A percentile compares a stretch with the other conserved stretches of the same genome.
Evolutionary conservation across 2,888 invertebrate genomes (phyloP).

Genomic region (Sepioteuthis lessoniana): DNA sequence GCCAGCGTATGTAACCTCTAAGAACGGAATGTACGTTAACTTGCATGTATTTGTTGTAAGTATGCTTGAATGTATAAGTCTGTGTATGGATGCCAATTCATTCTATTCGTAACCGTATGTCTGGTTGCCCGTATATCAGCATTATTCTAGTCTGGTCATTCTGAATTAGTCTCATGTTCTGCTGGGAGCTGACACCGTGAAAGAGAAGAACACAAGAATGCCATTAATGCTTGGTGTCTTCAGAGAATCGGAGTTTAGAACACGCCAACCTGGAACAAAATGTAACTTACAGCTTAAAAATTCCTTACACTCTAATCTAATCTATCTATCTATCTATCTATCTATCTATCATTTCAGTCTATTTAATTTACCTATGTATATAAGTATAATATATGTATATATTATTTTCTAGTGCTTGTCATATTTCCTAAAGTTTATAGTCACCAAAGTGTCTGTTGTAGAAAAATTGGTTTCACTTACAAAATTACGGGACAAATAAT

Average conservation of each 20-base stretch:
- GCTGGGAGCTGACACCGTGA: conserved; percentile 6
- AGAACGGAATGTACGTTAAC: neutral
- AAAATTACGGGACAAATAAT: too few species aligned
- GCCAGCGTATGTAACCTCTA: neutral
- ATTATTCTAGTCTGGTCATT: neutral
- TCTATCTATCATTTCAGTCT: too few species aligned
- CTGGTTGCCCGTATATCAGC: neutral
- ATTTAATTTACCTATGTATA: too few species aligned
- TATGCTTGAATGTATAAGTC: neutral
- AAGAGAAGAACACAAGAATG: neutral
- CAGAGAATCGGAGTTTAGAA: neutral
- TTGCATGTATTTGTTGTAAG: neutral
- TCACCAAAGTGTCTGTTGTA: too few species aligned
- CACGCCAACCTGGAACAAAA: neutral
- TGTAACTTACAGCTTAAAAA: neutral
- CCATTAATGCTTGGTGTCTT: neutral
- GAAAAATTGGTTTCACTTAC: too few species aligned
- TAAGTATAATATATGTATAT: too few species aligned
- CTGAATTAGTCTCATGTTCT: neutral
- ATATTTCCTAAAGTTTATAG: too few species aligned
- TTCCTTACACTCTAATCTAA: too few species aligned
- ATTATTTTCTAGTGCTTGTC: too few species aligned
- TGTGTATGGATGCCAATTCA: neutral
- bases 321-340: too few species aligned
- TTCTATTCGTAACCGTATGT: neutral